Percentiles rank a stretch among this genome's conserved stretches.
phyloP scores from a whole-genome alignment of 1,140 invertebrate species.

The Wasmannia auropunctata region DNA sequence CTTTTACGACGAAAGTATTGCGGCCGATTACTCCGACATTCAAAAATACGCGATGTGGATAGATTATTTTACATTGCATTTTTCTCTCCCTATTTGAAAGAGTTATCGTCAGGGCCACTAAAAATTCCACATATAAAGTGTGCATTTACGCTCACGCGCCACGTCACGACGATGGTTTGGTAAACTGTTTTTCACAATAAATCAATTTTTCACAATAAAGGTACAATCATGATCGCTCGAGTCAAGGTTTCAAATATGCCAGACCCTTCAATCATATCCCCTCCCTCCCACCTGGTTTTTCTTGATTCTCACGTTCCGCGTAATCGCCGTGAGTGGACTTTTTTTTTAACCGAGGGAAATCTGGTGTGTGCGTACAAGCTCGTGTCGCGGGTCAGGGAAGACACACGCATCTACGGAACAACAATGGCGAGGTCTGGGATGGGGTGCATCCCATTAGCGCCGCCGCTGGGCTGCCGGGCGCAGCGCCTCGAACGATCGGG shows the following conservation, averaged over 20 bases:
- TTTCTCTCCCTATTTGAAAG: constrained; percentile 19
- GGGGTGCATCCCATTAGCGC: constrained; percentile 72
- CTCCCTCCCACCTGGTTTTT: not conserved
- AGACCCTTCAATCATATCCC: not conserved
- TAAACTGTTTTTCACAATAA: not conserved
- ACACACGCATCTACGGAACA: constrained; percentile 60
- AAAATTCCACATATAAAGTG: not conserved
- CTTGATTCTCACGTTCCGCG: constrained; percentile 55
- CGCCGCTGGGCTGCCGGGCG: constrained; percentile 23
- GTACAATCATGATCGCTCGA: not conserved
- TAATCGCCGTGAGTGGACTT: constrained; percentile 67
- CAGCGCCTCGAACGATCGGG: constrained; percentile 61
- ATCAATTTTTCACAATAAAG: not conserved
- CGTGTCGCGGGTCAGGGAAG: constrained; percentile 66
- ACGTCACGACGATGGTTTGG: not conserved
- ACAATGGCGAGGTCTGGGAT: constrained; percentile 66
- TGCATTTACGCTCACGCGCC: not conserved
- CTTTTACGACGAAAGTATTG: constrained; percentile 61
- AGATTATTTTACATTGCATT: constrained; percentile 59
- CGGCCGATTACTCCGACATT: not conserved
- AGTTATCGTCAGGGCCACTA: constrained; percentile 40
- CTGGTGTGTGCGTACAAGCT: constrained; percentile 44
- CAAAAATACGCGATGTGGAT: constrained; percentile 37
- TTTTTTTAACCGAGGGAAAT: constrained; percentile 66
- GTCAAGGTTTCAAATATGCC: not conserved